Evolutionary conservation across 1,140 invertebrate species (phyloP).

Genomic region (Bombus pascuorum): DNA sequence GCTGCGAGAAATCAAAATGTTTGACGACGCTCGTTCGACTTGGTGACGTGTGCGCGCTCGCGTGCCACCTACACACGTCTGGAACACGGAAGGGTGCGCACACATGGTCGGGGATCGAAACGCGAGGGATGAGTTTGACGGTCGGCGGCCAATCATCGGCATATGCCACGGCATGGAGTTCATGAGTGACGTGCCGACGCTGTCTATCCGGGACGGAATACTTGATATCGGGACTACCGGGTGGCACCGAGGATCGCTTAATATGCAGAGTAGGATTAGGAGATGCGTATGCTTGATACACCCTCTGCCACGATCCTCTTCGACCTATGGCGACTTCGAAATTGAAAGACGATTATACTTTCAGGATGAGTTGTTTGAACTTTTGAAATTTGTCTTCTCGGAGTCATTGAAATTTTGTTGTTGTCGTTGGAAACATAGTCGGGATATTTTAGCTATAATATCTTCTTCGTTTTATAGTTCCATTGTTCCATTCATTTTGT

Average conservation of each 20-base stretch:
- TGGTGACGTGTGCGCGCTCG: conserved; percentile 38
- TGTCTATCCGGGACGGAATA: conserved; percentile 71
- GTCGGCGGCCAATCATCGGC: conserved; percentile 70
- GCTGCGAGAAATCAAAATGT: conserved; percentile 62
- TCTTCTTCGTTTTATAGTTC: no score
- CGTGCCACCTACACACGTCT: neutral
- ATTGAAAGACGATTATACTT: neutral
- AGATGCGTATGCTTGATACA: conserved; percentile 57
- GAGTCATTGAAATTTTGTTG: neutral
- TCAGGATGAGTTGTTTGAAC: neutral
- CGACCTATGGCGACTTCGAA: neutral
- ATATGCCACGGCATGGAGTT: conserved; percentile 71
- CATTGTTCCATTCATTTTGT: no score
- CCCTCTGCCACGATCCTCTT: conserved; percentile 17
- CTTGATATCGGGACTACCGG: conserved; percentile 68
- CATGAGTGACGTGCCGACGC: conserved; percentile 69
- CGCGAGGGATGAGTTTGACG: conserved; percentile 63
- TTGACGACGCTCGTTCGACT: conserved; percentile 52
- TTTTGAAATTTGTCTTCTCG: no score
- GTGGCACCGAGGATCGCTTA: conserved; percentile 67
- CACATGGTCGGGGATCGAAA: conserved; percentile 48
- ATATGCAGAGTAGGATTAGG: conserved; percentile 68
- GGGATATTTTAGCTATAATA: no score
- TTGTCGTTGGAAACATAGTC: neutral
- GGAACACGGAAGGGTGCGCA: conserved; percentile 56